Percentiles rank a stretch among this genome's conserved stretches.
phyloP scores from a whole-genome alignment of 2,113 vertebrate species.

The Tragulus kanchil region DNA sequence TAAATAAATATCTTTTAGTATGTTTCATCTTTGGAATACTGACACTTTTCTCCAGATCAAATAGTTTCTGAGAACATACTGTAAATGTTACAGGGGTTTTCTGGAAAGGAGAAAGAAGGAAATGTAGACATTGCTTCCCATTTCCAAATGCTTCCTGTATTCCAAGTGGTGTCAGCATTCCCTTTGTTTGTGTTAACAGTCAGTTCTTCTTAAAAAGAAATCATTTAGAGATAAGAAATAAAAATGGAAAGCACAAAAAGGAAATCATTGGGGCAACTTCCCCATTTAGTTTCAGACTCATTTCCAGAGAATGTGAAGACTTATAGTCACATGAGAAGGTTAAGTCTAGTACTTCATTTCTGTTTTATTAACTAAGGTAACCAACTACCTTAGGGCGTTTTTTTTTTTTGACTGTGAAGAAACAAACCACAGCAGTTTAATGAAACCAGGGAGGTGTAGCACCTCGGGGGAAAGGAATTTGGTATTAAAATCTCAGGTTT shows the following conservation, averaged over 20 bases:
- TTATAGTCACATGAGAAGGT: background rate
- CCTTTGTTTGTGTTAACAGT: constrained; percentile 63
- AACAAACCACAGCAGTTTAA: background rate
- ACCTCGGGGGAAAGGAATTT: background rate
- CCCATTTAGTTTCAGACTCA: background rate
- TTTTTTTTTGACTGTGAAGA: background rate
- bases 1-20: background rate
- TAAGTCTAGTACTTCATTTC: constrained; percentile 15
- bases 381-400: background rate
- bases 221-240: constrained; percentile 24
- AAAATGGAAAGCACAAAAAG: background rate
- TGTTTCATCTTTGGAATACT: constrained; percentile 11
- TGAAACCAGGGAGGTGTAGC: background rate
- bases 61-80: background rate
- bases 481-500: background rate
- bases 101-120: background rate
- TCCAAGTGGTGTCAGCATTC: constrained; percentile 52
- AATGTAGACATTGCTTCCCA: background rate
- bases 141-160: background rate
- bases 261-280: background rate
- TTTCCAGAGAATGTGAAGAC: constrained; percentile 42
- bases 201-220: constrained; percentile 50
- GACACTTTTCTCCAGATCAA: constrained; percentile 29
- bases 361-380: constrained; percentile 46
- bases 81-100: constrained; percentile 9